Evolutionary conservation across 2,888 invertebrate species (phyloP).

Genomic region (Parapristionchus giblindavisi): DNA sequence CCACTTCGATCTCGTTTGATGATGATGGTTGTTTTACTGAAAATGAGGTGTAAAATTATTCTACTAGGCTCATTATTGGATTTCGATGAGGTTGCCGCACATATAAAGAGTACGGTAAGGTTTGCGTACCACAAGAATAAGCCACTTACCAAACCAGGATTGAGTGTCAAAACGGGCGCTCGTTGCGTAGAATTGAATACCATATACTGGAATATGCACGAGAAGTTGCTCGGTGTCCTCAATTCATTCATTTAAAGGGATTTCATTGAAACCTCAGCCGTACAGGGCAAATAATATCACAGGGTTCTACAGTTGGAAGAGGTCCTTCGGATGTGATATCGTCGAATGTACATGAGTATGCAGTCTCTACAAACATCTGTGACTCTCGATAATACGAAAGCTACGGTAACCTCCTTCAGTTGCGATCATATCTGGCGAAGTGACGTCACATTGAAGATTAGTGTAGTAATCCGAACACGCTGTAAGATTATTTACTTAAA

Average conservation of each 20-base stretch:
- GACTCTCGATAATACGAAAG: too few species aligned
- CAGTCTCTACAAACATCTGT: too few species aligned
- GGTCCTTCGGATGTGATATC: background rate
- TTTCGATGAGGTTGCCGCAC: too few species aligned
- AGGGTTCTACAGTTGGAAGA: background rate
- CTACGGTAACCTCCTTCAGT: background rate
- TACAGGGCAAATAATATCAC: constrained; percentile 9
- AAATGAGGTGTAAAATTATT: background rate
- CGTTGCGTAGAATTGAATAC: background rate
- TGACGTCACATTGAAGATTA: background rate
- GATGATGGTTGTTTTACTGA: background rate
- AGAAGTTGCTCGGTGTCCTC: constrained; percentile 14
- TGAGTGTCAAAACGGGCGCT: constrained; percentile 1
- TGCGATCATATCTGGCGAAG: background rate
- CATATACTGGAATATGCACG: background rate
- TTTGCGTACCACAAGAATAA: too few species aligned
- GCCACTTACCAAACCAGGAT: background rate
- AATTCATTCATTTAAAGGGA: too few species aligned
- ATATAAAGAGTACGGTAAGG: too few species aligned
- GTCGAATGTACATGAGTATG: constrained; percentile 7
- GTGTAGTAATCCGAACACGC: constrained; percentile 25
- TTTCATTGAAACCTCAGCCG: background rate
- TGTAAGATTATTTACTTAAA: too few species aligned
- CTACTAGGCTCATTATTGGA: too few species aligned
- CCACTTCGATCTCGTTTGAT: background rate